Base-by-base conservation (phyloP, 2,797 vertebrate species). In the Sparus aurata region DNA sequence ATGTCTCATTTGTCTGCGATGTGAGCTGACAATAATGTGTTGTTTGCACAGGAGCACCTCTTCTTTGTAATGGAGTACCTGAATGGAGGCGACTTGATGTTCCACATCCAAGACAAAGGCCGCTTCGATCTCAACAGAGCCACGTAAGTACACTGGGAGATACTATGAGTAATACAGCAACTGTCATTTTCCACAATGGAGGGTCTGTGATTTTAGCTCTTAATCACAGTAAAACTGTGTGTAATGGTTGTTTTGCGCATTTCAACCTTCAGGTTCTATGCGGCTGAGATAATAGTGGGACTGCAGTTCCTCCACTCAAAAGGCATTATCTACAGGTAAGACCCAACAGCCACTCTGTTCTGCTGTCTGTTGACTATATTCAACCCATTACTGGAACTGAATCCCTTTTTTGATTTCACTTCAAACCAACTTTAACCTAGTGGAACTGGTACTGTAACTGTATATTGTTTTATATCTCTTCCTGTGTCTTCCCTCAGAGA, bases 21-120 rank as follows among this genome's bases (percentile, higher is more conserved):
- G 27, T 69, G 67, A 87, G 62, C 75, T 89, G 75, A 90, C 66
- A 57, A 41, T 80, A 58, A 71, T 57, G 53, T 89, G 59, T 79
- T 87, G 62, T 87, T 23, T 91, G 16, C 71, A 84, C 92, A 99
- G 98, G 98, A 99, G 74, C 98, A 99, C 88, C 95, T 99, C 80
- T 98, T 99, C 94, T 99, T 99, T 13, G 98, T 99, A 50, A 99
- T 99, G 98, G 98, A 99, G 91, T 99, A 98, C 90, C 95, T 99
- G 88, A 99, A 98, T 0, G 98, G 98, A 25, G 98, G 98, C 2
- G 98, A 99, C 85, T 90, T 99, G 86, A 99, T 99, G 98, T 99
- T 97, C 91, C 98, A 99, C 94, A 99, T 99, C 88, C 98, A 99
- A 82, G 98, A 98, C 87, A 99, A 99, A 92, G 98, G 98, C 16